These are phyloP conservation scores for Drosophila niveifrons DNA, from an alignment of 2,888 invertebrate genomes.

Conservation along the genomic window DNA sequence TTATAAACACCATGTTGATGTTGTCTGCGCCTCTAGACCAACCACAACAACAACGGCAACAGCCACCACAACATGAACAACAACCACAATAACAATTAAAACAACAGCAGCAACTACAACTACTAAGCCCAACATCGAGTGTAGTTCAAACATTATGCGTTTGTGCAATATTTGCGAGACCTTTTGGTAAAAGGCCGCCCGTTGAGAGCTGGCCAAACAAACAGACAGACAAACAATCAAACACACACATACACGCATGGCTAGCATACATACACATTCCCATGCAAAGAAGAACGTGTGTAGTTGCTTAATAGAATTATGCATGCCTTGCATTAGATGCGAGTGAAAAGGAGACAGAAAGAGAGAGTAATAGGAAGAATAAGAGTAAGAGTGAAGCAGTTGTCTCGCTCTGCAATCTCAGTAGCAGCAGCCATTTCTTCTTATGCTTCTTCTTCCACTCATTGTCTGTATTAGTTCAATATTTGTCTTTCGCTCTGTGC, in stretches of 20 bases:
- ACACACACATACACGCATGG: constrained; percentile 10
- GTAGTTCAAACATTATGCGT: constrained; percentile 66
- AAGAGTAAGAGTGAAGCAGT: too few relatives aligned
- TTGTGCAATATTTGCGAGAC: constrained; percentile 74
- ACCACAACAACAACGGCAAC: constrained; percentile 23
- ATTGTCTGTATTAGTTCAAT: constrained; percentile 42
- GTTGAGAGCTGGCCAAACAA: constrained; percentile 69
- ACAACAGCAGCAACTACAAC: constrained; percentile 19
- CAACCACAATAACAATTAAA: constrained; percentile 10
- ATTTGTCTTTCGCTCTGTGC: constrained; percentile 43
- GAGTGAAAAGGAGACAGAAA: constrained; percentile 14
- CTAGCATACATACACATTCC: neutral
- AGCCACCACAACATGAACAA: constrained; percentile 10
- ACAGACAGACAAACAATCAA: constrained; percentile 11
- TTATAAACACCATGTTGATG: constrained; percentile 29
- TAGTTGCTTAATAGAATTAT: constrained; percentile 53
- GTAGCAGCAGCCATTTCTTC: constrained; percentile 28
- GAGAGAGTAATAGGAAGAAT: neutral
- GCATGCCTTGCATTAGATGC: constrained; percentile 37
- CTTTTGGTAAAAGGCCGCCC: constrained; percentile 60
- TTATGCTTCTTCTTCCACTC: constrained; percentile 26
- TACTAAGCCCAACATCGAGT: constrained; percentile 56
- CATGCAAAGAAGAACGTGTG: constrained; percentile 50
- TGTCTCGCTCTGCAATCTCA: constrained; percentile 17
- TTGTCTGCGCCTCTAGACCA: constrained; percentile 39